Conservation (phyloP, 2,888 invertebrate genomes). For the Teinopalpus imperialis region DNA sequence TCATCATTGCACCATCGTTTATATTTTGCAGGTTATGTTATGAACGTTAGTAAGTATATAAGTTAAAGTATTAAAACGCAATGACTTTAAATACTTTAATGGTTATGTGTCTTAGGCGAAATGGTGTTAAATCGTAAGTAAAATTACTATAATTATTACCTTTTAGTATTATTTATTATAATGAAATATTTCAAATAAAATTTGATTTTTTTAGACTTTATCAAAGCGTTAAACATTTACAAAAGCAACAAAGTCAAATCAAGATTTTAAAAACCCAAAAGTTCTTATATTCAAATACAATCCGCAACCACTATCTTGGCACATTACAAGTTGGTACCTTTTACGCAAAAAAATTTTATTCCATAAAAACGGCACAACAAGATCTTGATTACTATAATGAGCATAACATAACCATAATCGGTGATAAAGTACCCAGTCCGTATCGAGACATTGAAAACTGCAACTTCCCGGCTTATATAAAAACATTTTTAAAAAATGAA, state of each 20-base stretch:
- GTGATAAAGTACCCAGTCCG: conserved; percentile 87
- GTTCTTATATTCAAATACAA: not conserved
- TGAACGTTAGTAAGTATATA: too few species aligned
- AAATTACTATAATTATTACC: too few species aligned
- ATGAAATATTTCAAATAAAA: too few species aligned
- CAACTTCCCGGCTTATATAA: conserved; percentile 87
- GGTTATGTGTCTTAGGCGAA: conserved; percentile 15
- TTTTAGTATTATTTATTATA: too few species aligned
- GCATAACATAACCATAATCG: conserved; percentile 88
- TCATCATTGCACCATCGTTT: too few species aligned
- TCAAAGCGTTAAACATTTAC: conserved; percentile 38
- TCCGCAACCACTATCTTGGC: not conserved
- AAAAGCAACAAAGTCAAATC: conserved; percentile 8
- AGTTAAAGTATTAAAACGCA: too few species aligned
- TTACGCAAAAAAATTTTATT: conserved; percentile 44
- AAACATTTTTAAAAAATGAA: conserved; percentile 82
- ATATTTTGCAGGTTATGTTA: too few species aligned
- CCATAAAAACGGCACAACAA: conserved; percentile 49
- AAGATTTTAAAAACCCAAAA: conserved; percentile 3
- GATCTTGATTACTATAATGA: conserved; percentile 84
- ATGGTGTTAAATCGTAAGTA: conserved; percentile 21
- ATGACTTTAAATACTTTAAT: conserved; percentile 19
- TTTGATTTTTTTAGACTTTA: conserved; percentile 45
- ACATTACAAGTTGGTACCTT: not conserved
- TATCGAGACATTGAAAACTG: conserved; percentile 88